Evolutionary conservation across 2,113 vertebrate species (phyloP).

Genomic region (Austrofundulus limnaeus): DNA sequence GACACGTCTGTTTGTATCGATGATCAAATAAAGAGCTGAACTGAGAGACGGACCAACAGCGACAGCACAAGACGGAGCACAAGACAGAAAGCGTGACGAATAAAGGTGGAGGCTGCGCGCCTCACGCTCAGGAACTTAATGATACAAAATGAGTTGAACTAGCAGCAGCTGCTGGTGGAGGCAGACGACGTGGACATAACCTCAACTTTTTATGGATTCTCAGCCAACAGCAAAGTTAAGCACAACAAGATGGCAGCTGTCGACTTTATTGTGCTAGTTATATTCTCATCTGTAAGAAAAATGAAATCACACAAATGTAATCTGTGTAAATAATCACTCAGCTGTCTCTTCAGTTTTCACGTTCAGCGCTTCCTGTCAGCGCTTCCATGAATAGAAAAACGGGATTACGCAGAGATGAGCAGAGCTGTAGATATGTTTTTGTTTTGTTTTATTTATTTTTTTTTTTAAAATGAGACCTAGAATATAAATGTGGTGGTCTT

Average conservation of each 20-base stretch:
- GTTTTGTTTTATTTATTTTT: too few species aligned
- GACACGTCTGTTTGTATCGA: conserved; percentile 35
- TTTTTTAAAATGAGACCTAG: background rate
- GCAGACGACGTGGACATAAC: background rate
- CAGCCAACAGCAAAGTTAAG: conserved; percentile 5
- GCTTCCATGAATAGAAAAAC: background rate
- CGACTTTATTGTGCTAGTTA: background rate
- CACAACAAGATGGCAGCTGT: background rate
- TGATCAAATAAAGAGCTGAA: conserved; percentile 21
- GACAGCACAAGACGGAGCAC: conserved; percentile 23
- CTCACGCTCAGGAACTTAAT: conserved; percentile 19
- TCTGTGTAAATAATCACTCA: background rate
- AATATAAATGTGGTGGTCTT: background rate
- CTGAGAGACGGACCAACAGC: conserved; percentile 17
- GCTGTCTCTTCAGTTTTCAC: background rate
- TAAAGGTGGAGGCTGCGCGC: conserved; percentile 18
- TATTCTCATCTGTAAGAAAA: too few species aligned
- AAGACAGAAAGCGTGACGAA: conserved; percentile 8
- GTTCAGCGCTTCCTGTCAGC: background rate
- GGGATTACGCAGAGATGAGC: background rate
- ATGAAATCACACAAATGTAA: background rate
- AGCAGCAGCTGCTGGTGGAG: background rate
- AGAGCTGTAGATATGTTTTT: too few species aligned
- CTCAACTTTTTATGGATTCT: background rate
- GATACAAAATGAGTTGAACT: background rate